Evolutionary conservation across 92 coral and sea anemone species (phyloP).

Genomic region (Epizoanthus ramosus): DNA sequence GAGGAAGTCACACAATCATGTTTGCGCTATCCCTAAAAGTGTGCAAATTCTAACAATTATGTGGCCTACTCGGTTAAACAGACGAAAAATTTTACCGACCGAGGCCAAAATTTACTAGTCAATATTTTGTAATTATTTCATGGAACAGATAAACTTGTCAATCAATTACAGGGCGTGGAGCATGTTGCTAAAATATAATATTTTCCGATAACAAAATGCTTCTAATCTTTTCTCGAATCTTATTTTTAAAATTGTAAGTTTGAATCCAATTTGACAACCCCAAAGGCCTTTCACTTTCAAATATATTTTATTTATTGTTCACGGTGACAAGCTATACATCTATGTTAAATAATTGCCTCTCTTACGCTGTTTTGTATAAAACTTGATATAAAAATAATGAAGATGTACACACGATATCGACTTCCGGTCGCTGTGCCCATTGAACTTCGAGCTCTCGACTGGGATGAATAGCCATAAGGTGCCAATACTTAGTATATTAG

Average conservation of each 20-base stretch:
- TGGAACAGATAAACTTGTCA: neutral
- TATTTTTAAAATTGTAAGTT: too few relatives aligned
- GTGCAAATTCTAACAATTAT: neutral
- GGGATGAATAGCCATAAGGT: too few relatives aligned
- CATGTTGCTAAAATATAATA: neutral
- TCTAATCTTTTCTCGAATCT: too few relatives aligned
- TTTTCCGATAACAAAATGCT: neutral
- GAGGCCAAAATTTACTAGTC: neutral
- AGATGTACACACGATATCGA: too few relatives aligned
- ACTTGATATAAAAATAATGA: too few relatives aligned
- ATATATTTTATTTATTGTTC: neutral
- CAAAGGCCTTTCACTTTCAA: neutral
- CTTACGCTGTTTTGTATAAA: too few relatives aligned
- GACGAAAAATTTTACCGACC: conserved; percentile 3
- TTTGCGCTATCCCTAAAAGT: conserved; percentile 10
- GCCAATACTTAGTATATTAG: too few relatives aligned
- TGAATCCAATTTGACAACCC: neutral
- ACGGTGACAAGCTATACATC: neutral
- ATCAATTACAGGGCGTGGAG: neutral
- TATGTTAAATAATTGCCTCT: neutral
- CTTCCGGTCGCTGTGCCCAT: too few relatives aligned
- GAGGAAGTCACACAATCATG: conserved; percentile 19
- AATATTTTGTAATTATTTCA: neutral
- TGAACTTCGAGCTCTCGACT: too few relatives aligned
- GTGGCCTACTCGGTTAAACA: neutral